These are phyloP conservation scores for Junonia oenone DNA, from an alignment of 2,888 invertebrate species.

Conservation along the genomic window DNA sequence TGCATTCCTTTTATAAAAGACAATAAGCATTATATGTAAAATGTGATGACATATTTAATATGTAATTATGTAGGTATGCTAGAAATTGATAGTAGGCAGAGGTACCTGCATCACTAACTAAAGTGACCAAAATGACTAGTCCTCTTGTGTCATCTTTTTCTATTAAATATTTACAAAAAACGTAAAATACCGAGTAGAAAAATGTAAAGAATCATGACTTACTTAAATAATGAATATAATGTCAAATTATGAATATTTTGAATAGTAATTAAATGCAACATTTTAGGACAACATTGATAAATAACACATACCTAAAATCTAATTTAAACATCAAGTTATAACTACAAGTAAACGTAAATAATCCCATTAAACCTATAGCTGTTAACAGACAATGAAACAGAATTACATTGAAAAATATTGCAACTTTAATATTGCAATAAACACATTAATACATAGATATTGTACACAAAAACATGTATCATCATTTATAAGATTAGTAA, in stretches of 20 bases:
- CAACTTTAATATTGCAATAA: background rate
- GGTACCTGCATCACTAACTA: constrained; percentile 17
- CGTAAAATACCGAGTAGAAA: constrained; percentile 7
- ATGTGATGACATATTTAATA: constrained; percentile 12
- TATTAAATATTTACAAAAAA: constrained; percentile 9
- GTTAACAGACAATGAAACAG: background rate
- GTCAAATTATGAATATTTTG: constrained; percentile 3
- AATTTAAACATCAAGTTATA: constrained; percentile 10
- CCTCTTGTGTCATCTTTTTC: constrained; percentile 12
- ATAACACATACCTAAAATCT: constrained; percentile 18
- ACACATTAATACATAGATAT: background rate
- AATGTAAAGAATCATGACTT: background rate
- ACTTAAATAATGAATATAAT: background rate
- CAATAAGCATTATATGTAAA: constrained; percentile 36
- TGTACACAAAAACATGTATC: background rate
- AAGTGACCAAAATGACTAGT: constrained; percentile 24
- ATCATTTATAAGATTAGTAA: constrained; percentile 1
- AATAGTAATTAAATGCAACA: constrained; percentile 27
- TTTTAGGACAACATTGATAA: constrained; percentile 26
- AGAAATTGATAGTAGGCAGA: constrained; percentile 14
- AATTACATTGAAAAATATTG: constrained; percentile 2
- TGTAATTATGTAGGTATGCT: background rate
- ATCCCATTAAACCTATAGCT: background rate
- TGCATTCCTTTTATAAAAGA: constrained; percentile 21
- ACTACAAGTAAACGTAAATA: background rate